Base-by-base conservation (phyloP, 23 tunicate species). In the Clavelina lepadiformis region DNA sequence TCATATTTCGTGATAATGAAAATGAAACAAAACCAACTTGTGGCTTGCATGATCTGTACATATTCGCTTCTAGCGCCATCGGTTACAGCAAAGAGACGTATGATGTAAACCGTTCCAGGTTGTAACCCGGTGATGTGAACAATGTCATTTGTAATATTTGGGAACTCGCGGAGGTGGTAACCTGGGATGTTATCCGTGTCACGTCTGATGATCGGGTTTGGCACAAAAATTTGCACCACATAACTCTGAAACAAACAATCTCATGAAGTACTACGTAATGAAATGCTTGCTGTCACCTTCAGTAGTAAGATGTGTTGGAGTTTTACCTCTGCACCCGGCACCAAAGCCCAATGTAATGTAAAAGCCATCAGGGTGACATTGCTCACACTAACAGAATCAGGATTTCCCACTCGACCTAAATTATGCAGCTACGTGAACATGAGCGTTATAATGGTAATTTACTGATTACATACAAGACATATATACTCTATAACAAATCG, bases 21-120 rank as follows among this genome's bases (percentile, higher is more conserved):
- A n/a, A n/a, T n/a, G n/a, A n/a, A n/a, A n/a, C n/a, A 41, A 15
- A 8, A 33, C 65, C 56, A 35, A 71, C 76, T 56, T 35, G 76
- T 71, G 20, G 76, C 76, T 71, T 71, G 76, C 18, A 18, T 35
- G 19, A 71, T 34, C 25, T 71, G 65, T 11, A 71, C 26, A 30
- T 53, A 71, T 56, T 71, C 51, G 18, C 49, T 52, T 35, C 62
- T 34, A 56, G 56, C 56, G 1, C 47, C 71, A 21, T 61, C 33
- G 5, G 50, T 37, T 0, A 61, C 58, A 15, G 80, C 69, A 2
- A 49, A 23, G 27, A 75, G 28, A 30, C 80, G 80, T 24, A 75
- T 28, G 2, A 61, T 75, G 61, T 75, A 75, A 18, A 61, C 36
- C 3, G 59, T 61, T 2, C 80, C 80, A 32, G 80, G 80, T 21